These are phyloP conservation scores for Lepus townsendii DNA, from an alignment of 2,797 vertebrate genomes.

Conservation along the genomic window DNA sequence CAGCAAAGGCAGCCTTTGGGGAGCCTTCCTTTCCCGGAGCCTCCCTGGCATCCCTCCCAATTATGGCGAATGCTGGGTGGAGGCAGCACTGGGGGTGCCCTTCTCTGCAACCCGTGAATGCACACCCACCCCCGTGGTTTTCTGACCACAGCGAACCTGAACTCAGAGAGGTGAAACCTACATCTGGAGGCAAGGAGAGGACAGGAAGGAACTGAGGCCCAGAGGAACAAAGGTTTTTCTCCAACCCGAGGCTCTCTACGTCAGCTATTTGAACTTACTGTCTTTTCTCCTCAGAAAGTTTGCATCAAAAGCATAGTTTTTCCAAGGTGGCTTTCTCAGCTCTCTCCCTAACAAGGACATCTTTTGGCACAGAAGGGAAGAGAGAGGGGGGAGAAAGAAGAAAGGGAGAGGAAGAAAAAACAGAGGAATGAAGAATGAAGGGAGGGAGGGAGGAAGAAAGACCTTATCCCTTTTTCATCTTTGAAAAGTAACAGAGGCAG, in stretches of 20 bases:
- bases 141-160: neutral
- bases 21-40: neutral
- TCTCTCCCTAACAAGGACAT: neutral
- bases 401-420: neutral
- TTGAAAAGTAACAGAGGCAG: neutral
- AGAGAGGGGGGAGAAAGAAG: neutral
- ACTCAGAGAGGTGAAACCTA: neutral
- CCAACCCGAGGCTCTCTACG: neutral
- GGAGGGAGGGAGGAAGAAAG: neutral
- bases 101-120: neutral
- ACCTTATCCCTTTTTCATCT: neutral
- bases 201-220: neutral
- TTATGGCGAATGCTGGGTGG: neutral
- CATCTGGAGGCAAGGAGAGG: neutral
- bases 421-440: neutral
- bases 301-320: neutral
- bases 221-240: neutral
- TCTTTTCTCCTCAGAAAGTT: slow-evolving; percentile 14
- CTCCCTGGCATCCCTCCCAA: neutral
- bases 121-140: neutral
- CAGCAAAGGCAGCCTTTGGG: neutral
- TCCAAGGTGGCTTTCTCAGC: neutral
- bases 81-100: neutral
- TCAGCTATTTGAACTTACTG: neutral
- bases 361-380: neutral